Percentiles rank a stretch among this genome's conserved stretches.
Conservation (phyloP, 2,113 vertebrate species). For the Lipophrys pholis region DNA sequence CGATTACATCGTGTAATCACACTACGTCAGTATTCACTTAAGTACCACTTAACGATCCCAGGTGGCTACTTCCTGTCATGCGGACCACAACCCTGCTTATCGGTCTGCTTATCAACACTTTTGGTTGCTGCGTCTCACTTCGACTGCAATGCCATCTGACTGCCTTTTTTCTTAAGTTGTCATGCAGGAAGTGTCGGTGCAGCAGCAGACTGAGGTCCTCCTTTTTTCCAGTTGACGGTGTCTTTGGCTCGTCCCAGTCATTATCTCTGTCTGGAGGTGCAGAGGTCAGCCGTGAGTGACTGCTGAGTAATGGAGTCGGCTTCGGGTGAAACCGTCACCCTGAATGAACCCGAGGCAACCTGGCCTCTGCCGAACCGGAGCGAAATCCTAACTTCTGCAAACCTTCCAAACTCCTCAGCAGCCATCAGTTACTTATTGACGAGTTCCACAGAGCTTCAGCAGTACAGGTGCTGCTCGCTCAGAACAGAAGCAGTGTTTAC, state of each 20-base stretch:
- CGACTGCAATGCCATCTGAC: too few relatives aligned
- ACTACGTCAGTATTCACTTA: constrained; percentile 25
- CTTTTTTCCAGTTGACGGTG: constrained; percentile 1
- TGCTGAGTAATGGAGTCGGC: not conserved
- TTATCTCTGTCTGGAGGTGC: not conserved
- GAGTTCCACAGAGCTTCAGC: too few relatives aligned
- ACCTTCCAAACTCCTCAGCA: too few relatives aligned
- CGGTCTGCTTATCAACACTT: too few relatives aligned
- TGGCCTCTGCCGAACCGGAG: not conserved
- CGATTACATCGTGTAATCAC: constrained; percentile 20
- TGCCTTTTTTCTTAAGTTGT: constrained; percentile 6
- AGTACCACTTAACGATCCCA: constrained; percentile 19
- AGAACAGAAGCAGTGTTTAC: too few relatives aligned
- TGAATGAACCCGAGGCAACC: not conserved
- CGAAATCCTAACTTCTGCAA: too few relatives aligned
- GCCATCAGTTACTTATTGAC: too few relatives aligned
- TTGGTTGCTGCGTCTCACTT: too few relatives aligned
- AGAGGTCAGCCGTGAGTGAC: not conserved
- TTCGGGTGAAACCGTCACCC: constrained; percentile 2
- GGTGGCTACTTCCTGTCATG: constrained; percentile 26
- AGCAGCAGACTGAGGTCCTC: constrained; percentile 35
- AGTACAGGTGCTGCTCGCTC: too few relatives aligned
- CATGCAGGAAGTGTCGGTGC: constrained; percentile 17
- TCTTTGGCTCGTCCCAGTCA: constrained; percentile 13
- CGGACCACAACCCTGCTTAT: not conserved